These are phyloP conservation scores for Saccopteryx leptura DNA, from an alignment of 2,113 vertebrate genomes.

Conservation along the genomic window DNA sequence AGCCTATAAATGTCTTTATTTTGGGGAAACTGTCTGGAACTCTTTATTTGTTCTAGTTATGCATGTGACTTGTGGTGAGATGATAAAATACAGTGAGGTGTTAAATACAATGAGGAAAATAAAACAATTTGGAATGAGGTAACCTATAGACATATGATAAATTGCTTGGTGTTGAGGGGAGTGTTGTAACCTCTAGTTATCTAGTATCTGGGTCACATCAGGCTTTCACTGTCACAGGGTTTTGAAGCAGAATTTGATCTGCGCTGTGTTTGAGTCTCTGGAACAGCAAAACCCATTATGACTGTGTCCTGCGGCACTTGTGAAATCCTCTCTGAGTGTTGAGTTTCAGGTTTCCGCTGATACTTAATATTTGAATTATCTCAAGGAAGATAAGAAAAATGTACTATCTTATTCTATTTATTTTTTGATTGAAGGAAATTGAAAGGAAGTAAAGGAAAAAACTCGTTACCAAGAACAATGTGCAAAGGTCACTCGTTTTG, in stretches of 20 bases:
- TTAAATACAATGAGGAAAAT: conserved; percentile 55
- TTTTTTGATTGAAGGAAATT: conserved; percentile 64
- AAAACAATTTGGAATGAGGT: conserved; percentile 33
- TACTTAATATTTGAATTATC: conserved; percentile 77
- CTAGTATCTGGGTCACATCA: conserved; percentile 44
- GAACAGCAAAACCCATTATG: conserved; percentile 63
- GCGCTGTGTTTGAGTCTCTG: conserved; percentile 54
- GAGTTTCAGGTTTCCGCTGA: conserved; percentile 71
- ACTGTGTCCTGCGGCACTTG: conserved; percentile 31
- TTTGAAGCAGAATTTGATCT: conserved; percentile 70
- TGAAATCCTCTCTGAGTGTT: conserved; percentile 67
- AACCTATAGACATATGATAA: background rate
- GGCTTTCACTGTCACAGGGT: conserved; percentile 47
- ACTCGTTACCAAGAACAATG: background rate
- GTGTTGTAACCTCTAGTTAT: conserved; percentile 8
- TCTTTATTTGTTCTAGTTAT: conserved; percentile 45
- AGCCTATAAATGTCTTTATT: conserved; percentile 34
- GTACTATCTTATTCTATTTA: conserved; percentile 49
- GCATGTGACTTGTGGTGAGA: background rate
- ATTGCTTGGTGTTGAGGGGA: background rate
- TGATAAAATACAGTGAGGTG: conserved; percentile 67
- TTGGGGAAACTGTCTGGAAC: background rate
- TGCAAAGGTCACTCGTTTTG: conserved; percentile 25
- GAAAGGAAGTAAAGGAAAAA: conserved; percentile 57
- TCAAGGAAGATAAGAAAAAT: conserved; percentile 61